phyloP scores from a whole-genome alignment of 30 jellyfish, hydroid and myxozoan genomes.

The Hydractinia symbiolongicarpus region DNA sequence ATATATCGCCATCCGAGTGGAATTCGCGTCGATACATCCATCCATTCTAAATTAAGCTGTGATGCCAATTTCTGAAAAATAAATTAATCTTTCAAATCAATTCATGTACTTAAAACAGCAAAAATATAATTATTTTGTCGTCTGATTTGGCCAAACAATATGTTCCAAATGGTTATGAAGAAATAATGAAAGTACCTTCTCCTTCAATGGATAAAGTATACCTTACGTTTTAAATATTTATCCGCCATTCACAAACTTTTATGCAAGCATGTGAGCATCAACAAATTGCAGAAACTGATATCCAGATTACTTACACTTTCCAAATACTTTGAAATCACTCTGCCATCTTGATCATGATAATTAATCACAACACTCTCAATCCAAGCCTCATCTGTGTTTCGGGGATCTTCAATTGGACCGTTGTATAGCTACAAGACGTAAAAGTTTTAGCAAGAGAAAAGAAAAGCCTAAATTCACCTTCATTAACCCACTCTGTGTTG shows the following conservation, averaged over 20 bases:
- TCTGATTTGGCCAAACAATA: too few species aligned
- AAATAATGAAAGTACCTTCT: background rate
- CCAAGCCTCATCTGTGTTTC: conserved; percentile 74
- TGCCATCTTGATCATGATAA: conserved; percentile 56
- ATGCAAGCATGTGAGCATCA: too few species aligned
- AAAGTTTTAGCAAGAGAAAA: too few species aligned
- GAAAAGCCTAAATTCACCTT: too few species aligned
- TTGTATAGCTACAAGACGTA: background rate
- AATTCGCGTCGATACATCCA: background rate
- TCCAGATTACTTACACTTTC: background rate
- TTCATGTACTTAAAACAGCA: too few species aligned
- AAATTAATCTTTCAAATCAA: background rate
- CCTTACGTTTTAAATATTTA: too few species aligned
- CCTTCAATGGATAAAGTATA: too few species aligned
- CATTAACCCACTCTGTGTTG: too few species aligned
- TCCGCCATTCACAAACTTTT: too few species aligned
- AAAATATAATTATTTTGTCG: too few species aligned
- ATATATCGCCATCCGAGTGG: conserved; percentile 8
- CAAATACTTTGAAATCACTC: conserved; percentile 16
- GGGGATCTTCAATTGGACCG: conserved; percentile 41
- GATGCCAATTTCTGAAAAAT: background rate
- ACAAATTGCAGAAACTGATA: too few species aligned
- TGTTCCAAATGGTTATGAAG: background rate
- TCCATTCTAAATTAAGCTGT: background rate
- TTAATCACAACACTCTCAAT: conserved; percentile 48